A percentile compares a stretch with the other conserved stretches of the same genome.
These are phyloP conservation scores for Branchellion lobata DNA, from an alignment of 2,888 invertebrate species.

Conservation along the genomic window DNA sequence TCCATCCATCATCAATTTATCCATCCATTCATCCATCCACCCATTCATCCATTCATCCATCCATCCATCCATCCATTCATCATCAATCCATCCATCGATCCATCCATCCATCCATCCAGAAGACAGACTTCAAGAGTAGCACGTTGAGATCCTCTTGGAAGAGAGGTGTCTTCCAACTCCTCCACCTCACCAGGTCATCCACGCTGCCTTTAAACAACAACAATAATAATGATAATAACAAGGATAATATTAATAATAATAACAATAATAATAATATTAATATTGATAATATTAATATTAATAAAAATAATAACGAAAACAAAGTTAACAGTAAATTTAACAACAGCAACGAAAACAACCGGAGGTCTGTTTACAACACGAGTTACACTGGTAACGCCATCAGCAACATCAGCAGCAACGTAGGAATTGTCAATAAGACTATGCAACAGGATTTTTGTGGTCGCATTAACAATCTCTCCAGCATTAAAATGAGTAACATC, in stretches of 20 bases:
- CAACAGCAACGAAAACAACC: slow-evolving; percentile 23
- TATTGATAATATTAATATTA: neutral
- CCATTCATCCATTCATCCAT: neutral
- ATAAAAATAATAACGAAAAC: neutral
- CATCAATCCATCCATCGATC: neutral
- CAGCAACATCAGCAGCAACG: neutral
- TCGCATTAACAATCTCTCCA: no score
- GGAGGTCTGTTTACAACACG: no score
- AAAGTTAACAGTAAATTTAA: neutral
- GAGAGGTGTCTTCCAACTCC: slow-evolving; percentile 42
- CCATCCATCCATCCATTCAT: slow-evolving; percentile 1
- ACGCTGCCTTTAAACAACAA: slow-evolving; percentile 16
- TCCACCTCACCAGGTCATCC: slow-evolving; percentile 39
- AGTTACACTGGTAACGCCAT: neutral
- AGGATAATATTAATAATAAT: slow-evolving; percentile 21
- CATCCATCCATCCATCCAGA: neutral
- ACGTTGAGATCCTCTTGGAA: slow-evolving; percentile 39
- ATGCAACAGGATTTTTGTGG: no score
- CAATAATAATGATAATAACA: slow-evolving; percentile 39
- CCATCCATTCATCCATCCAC: neutral
- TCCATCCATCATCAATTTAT: neutral
- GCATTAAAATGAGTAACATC: neutral
- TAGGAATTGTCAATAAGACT: neutral
- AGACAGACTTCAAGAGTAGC: neutral
- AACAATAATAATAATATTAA: neutral